Evolutionary conservation across 2,888 invertebrate genomes (phyloP).

Genomic region (Drosophila algonquin): DNA sequence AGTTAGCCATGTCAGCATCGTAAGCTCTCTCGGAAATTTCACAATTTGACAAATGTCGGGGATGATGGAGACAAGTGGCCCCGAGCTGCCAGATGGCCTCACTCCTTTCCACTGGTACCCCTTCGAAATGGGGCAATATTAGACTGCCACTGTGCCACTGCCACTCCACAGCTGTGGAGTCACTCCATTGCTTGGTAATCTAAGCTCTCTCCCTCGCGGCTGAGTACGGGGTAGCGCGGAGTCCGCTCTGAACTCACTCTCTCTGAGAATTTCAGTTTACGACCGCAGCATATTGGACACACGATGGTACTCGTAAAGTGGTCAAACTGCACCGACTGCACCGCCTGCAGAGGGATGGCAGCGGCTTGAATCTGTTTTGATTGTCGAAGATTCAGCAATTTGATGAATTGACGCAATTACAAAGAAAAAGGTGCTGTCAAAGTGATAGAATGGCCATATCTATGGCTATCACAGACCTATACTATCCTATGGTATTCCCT

Average conservation of each 20-base stretch:
- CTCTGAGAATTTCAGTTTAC: background rate
- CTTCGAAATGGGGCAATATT: slow-evolving; percentile 1
- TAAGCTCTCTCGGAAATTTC: slow-evolving; percentile 35
- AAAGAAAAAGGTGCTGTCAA: too few species aligned
- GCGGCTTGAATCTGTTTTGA: background rate
- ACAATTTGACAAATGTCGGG: slow-evolving; percentile 41
- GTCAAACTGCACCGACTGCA: background rate
- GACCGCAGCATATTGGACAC: background rate
- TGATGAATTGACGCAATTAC: too few species aligned
- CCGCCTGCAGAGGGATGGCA: background rate
- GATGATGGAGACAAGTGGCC: slow-evolving; percentile 18
- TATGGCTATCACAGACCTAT: too few species aligned
- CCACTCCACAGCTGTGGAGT: background rate
- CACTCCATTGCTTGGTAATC: background rate
- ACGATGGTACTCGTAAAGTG: background rate
- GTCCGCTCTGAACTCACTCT: background rate
- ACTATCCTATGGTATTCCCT: too few species aligned
- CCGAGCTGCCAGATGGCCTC: slow-evolving; percentile 27
- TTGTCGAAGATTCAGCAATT: background rate
- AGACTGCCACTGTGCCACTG: background rate
- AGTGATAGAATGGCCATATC: too few species aligned
- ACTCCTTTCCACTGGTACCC: background rate
- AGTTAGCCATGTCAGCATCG: slow-evolving; percentile 28
- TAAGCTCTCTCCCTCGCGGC: background rate
- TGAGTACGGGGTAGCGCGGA: background rate